Evolutionary conservation across 2,113 vertebrate genomes (phyloP).

Genomic region (Bucco capensis): DNA sequence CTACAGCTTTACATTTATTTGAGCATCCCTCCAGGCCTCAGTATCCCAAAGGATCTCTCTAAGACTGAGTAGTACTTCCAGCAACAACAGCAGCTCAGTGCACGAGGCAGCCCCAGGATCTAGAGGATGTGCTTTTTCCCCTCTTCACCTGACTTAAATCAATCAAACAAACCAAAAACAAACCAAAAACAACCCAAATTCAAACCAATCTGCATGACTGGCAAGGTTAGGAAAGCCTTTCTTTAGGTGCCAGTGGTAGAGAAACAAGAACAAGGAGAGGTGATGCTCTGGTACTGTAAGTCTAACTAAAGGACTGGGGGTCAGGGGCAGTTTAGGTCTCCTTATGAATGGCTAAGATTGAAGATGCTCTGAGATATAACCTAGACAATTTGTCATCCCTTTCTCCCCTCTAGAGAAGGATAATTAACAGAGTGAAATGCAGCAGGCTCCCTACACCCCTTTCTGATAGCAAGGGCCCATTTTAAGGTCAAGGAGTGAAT

Average conservation of each 20-base stretch:
- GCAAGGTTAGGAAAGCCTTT: neutral
- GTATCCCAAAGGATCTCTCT: neutral
- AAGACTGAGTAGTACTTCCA: neutral
- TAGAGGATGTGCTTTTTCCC: neutral
- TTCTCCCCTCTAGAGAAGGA: neutral
- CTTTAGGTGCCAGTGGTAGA: neutral
- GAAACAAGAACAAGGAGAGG: neutral
- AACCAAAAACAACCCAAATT: neutral
- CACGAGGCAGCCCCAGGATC: neutral
- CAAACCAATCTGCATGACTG: neutral
- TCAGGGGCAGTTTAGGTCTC: neutral
- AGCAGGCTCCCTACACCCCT: neutral
- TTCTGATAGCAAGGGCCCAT: neutral
- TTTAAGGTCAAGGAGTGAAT: slow-evolving; percentile 3
- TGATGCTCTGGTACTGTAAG: neutral
- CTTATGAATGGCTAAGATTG: neutral
- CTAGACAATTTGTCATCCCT: neutral
- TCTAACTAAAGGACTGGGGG: neutral
- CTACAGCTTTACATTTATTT: neutral
- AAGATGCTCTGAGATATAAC: neutral
- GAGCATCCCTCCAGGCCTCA: neutral
- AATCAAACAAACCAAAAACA: neutral
- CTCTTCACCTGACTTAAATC: neutral
- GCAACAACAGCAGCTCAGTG: neutral
- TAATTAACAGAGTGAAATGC: slow-evolving; percentile 18